Evolutionary conservation across 2,113 vertebrate genomes (phyloP).

Genomic region (Patagioenas fasciata): DNA sequence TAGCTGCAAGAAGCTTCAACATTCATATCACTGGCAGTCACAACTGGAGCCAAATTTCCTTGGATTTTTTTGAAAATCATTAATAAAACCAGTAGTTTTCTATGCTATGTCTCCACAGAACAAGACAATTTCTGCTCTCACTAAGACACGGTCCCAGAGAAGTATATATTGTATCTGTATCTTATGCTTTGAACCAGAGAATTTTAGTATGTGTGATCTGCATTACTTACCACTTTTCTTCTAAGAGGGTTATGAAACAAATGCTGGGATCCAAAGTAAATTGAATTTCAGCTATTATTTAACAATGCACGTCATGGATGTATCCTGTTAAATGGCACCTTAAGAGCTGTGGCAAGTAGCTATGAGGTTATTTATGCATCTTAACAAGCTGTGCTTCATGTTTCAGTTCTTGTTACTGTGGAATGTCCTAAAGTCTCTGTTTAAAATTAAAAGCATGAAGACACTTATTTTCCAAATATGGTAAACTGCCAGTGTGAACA

Average conservation of each 20-base stretch:
- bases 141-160: not conserved
- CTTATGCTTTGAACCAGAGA: not conserved
- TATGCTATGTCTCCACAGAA: not conserved
- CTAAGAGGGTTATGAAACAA: not conserved
- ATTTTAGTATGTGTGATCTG: not conserved
- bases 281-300: not conserved
- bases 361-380: not conserved
- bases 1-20: not conserved
- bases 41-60: not conserved
- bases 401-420: not conserved
- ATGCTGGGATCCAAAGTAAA: not conserved
- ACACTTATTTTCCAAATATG: not conserved
- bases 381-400: not conserved
- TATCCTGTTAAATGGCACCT: not conserved
- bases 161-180: not conserved
- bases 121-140: not conserved
- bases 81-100: not conserved
- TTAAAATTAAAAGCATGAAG: not conserved
- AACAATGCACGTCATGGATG: not conserved
- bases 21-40: not conserved
- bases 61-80: not conserved
- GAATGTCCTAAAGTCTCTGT: not conserved
- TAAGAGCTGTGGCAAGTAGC: not conserved
- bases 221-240: not conserved
- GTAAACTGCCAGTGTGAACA: not conserved